These are phyloP conservation scores for Molanna angustata DNA, from an alignment of 2,888 invertebrate species.

Conservation along the genomic window DNA sequence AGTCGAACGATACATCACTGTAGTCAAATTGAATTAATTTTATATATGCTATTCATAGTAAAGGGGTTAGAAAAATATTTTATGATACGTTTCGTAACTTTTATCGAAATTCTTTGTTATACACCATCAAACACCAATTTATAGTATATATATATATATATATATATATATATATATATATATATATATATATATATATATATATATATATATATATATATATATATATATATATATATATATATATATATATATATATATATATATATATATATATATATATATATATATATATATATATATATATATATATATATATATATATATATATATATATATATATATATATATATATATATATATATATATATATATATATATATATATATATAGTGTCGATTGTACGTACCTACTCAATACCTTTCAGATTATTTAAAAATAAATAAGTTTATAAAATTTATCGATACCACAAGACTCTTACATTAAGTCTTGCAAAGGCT, in stretches of 20 bases:
- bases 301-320: slow-evolving; percentile 24
- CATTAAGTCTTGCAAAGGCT: too few relatives aligned
- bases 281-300: slow-evolving; percentile 27
- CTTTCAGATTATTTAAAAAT: too few relatives aligned
- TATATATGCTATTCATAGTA: too few relatives aligned
- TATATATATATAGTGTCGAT: slow-evolving; percentile 15
- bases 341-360: slow-evolving; percentile 7
- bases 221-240: slow-evolving; percentile 24
- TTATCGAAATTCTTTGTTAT: too few relatives aligned
- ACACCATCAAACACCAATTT: too few relatives aligned
- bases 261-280: slow-evolving; percentile 26
- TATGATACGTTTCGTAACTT: too few relatives aligned
- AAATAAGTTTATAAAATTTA: too few relatives aligned
- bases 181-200: slow-evolving; percentile 26
- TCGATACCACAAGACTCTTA: too few relatives aligned
- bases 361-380: slow-evolving; percentile 6
- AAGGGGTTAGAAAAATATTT: too few relatives aligned
- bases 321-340: slow-evolving; percentile 19
- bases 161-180: slow-evolving; percentile 26
- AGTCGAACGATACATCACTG: too few relatives aligned
- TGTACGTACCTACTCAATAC: too few relatives aligned
- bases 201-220: slow-evolving; percentile 25
- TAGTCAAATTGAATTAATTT: too few relatives aligned
- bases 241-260: slow-evolving; percentile 25
- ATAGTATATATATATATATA: slow-evolving; percentile 20